These are phyloP conservation scores for Tringa solitaria DNA, from an alignment of 2,113 vertebrate genomes.

Conservation along the genomic window DNA sequence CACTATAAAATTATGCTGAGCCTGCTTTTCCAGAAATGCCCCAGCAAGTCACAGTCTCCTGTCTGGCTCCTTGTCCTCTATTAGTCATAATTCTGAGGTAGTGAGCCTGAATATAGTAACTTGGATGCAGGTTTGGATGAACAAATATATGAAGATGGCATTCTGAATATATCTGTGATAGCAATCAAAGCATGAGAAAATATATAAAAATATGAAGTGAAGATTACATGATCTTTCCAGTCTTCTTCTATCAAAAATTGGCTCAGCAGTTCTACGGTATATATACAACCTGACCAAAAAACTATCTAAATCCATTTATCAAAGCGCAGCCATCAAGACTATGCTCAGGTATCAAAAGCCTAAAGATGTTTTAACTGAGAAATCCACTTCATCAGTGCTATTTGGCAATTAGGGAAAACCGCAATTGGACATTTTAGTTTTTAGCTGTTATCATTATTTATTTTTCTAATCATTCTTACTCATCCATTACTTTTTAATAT, in stretches of 20 bases:
- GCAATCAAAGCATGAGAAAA: background rate
- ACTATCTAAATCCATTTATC: background rate
- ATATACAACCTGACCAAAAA: background rate
- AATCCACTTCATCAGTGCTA: background rate
- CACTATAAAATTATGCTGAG: background rate
- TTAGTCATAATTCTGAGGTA: background rate
- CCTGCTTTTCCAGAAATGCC: background rate
- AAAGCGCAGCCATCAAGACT: background rate
- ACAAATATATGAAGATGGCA: background rate
- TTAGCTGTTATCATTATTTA: background rate
- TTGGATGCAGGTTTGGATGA: background rate
- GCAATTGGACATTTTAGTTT: background rate
- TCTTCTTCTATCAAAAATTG: background rate
- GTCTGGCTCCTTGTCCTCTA: background rate
- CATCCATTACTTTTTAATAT: background rate
- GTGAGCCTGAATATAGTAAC: background rate
- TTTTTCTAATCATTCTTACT: background rate
- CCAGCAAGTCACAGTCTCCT: background rate
- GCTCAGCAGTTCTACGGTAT: background rate
- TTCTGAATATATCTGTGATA: background rate
- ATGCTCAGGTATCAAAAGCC: background rate
- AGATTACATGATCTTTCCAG: background rate
- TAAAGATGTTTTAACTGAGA: background rate
- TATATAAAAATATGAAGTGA: background rate
- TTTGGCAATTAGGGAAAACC: background rate